Evolutionary conservation across 2,113 vertebrate species (phyloP).

Genomic region (Vanacampus margaritifer): DNA sequence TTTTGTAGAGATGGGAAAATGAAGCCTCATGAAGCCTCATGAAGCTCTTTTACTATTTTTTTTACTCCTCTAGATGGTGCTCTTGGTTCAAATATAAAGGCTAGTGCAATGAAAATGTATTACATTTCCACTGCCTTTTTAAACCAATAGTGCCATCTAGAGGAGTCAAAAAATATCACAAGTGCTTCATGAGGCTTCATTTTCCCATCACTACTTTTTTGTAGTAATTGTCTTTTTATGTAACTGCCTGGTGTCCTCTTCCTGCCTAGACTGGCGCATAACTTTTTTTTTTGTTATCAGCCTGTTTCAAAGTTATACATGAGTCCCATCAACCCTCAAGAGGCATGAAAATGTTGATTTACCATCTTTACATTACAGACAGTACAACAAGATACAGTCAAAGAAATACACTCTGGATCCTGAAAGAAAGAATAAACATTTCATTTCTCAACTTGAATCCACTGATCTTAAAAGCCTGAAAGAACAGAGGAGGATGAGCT

Average conservation of each 20-base stretch:
- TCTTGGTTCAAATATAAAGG: no score
- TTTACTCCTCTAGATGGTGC: no score
- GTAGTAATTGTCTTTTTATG: not conserved
- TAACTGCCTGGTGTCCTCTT: not conserved
- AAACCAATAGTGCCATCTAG: no score
- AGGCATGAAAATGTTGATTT: not conserved
- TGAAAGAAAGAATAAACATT: slow-evolving; percentile 16
- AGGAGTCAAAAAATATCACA: no score
- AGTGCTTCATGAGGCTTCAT: no score
- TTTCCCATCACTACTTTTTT: no score
- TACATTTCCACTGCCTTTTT: no score
- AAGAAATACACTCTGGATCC: slow-evolving; percentile 23
- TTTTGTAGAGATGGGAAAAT: no score
- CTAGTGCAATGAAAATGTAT: no score
- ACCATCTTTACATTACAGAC: not conserved
- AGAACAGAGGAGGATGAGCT: slow-evolving; percentile 30
- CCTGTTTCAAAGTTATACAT: not conserved
- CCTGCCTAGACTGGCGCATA: not conserved
- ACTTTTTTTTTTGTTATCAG: not conserved
- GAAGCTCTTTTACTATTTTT: no score
- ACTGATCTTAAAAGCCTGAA: not conserved
- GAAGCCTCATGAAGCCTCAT: no score
- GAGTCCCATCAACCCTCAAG: not conserved
- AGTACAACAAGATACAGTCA: not conserved
- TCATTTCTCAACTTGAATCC: not conserved